phyloP scores from a whole-genome alignment of 2,113 vertebrate species.

The Dolichallabes microphthalmus region DNA sequence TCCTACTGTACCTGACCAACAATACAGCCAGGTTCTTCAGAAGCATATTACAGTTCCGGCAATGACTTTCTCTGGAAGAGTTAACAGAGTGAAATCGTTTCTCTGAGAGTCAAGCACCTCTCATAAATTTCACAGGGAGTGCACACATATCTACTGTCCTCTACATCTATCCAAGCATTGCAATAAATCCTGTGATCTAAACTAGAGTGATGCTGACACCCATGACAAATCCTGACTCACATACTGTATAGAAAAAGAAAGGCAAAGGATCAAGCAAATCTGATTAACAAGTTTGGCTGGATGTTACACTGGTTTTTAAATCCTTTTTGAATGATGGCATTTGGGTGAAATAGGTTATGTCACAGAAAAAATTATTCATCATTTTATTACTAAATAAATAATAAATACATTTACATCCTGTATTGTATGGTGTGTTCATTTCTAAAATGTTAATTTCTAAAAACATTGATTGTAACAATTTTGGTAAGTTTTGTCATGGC shows the following conservation, averaged over 20 bases:
- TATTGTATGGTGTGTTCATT: neutral
- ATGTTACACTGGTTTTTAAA: conserved; percentile 23
- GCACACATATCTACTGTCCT: conserved; percentile 59
- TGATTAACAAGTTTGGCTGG: conserved; percentile 40
- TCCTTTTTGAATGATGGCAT: conserved; percentile 14
- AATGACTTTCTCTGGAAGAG: conserved; percentile 47
- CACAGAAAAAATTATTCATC: neutral
- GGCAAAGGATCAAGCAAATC: conserved; percentile 42
- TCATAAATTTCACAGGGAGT: conserved; percentile 67
- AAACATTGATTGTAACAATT: neutral
- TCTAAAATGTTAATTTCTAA: neutral
- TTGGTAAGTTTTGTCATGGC: neutral
- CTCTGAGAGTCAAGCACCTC: conserved; percentile 54
- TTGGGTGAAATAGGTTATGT: conserved; percentile 8
- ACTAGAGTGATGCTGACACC: conserved; percentile 60
- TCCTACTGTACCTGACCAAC: conserved; percentile 30
- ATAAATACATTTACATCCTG: neutral
- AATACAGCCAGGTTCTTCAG: conserved; percentile 35
- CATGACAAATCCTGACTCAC: conserved; percentile 70
- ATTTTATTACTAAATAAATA: neutral
- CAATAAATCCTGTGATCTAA: conserved; percentile 72
- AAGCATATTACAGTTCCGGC: conserved; percentile 45
- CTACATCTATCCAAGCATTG: conserved; percentile 65
- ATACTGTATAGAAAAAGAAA: conserved; percentile 60
- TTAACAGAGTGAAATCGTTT: conserved; percentile 65